Evolutionary conservation across 2,888 invertebrate genomes (phyloP).

Genomic region (Saturnia pavonia): DNA sequence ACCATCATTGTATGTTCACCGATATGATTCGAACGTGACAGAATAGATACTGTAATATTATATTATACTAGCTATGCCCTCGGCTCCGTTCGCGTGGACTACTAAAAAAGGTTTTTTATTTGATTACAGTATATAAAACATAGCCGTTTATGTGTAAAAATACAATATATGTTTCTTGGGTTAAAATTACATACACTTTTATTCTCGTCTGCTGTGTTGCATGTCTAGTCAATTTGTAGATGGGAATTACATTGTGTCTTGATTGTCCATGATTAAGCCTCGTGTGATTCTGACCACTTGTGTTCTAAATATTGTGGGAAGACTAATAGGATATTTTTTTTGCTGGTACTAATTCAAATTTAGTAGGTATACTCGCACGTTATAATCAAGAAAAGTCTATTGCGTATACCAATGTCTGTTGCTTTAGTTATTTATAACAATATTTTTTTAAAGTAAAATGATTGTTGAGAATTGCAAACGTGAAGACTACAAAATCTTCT

Average conservation of each 20-base stretch:
- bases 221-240: constrained; percentile 7
- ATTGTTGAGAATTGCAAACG: not conserved
- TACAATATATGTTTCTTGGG: not conserved
- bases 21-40: constrained; percentile 10
- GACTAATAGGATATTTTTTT: not conserved
- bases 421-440: not conserved
- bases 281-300: not conserved
- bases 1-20: constrained; percentile 22
- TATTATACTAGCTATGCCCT: too few species aligned
- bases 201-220: not conserved
- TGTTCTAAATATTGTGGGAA: constrained; percentile 10
- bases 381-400: not conserved
- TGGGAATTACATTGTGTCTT: constrained; percentile 7
- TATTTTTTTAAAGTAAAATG: not conserved
- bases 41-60: too few species aligned
- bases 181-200: not conserved
- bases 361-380: not conserved
- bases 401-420: not conserved
- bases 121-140: too few species aligned
- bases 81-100: too few species aligned
- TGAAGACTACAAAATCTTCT: not conserved
- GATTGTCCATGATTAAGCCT: constrained; percentile 7
- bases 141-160: not conserved
- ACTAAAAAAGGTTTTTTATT: too few species aligned
- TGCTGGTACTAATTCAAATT: not conserved